A percentile compares a stretch with the other conserved stretches of the same genome.
phyloP scores from a whole-genome alignment of 1,140 invertebrate genomes.

The Pristionchus pacificus region DNA sequence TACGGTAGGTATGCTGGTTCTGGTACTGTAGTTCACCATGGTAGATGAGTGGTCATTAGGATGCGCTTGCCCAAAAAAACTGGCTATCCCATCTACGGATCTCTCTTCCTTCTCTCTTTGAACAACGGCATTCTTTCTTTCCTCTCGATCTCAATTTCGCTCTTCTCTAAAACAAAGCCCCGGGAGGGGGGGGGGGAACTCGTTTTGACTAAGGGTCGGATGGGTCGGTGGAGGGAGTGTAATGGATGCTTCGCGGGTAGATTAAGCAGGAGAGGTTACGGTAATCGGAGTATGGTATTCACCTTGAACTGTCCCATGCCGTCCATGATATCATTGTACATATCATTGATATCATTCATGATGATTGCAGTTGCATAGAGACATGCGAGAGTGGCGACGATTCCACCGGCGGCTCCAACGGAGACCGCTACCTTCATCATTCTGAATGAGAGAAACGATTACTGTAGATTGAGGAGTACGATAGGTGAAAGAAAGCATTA shows the following conservation, averaged over 20 bases:
- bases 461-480: neutral
- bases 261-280: no score
- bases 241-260: no score
- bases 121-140: no score
- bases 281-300: neutral
- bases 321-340: slow-evolving; percentile 35
- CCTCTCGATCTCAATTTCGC: no score
- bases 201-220: no score
- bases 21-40: neutral
- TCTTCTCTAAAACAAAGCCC: no score
- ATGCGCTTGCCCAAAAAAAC: neutral
- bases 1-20: neutral
- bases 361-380: slow-evolving; percentile 28
- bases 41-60: neutral
- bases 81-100: no score
- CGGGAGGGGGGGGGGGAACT: no score
- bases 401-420: slow-evolving; percentile 24
- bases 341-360: slow-evolving; percentile 33
- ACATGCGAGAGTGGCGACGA: slow-evolving; percentile 25
- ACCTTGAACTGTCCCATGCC: slow-evolving; percentile 30
- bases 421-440: slow-evolving; percentile 30
- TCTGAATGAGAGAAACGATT: neutral
- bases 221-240: no score
- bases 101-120: no score
- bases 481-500: no score